Conservation (phyloP, 2,797 vertebrate species). For the Fistularia commersonii region DNA sequence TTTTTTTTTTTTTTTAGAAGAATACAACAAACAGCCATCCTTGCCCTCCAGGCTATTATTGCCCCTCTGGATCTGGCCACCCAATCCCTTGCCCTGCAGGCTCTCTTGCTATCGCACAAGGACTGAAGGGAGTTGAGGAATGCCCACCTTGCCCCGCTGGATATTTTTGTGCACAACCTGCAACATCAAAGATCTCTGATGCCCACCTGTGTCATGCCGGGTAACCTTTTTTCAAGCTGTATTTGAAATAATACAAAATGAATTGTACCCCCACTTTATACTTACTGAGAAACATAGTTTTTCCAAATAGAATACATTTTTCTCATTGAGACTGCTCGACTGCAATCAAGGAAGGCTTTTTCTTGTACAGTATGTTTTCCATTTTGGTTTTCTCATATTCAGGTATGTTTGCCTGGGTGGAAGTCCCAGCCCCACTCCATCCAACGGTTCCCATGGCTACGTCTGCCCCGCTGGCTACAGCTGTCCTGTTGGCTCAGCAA, state of each 20-base stretch:
- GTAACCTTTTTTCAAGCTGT: constrained; percentile 54
- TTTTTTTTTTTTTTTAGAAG: constrained; percentile 59
- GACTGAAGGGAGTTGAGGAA: constrained; percentile 72
- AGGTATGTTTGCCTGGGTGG: constrained; percentile 87
- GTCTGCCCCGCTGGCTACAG: constrained; percentile 81
- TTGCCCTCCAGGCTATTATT: constrained; percentile 86
- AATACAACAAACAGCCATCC: constrained; percentile 73
- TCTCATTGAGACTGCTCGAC: too few relatives aligned
- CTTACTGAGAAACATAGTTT: too few relatives aligned
- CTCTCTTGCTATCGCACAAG: constrained; percentile 73
- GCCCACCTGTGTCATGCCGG: constrained; percentile 78
- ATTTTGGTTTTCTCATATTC: neutral
- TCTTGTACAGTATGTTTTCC: too few relatives aligned
- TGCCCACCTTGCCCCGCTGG: constrained; percentile 84
- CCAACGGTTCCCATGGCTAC: constrained; percentile 79
- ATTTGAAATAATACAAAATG: too few relatives aligned
- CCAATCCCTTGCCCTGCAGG: constrained; percentile 85
- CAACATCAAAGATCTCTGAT: constrained; percentile 68
- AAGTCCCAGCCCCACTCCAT: constrained; percentile 76
- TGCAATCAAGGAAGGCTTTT: too few relatives aligned
- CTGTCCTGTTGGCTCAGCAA: constrained; percentile 79
- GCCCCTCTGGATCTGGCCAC: constrained; percentile 75
- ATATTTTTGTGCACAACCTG: constrained; percentile 78
- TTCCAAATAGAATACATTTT: too few relatives aligned
- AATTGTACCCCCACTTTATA: neutral